Evolutionary conservation across 2,797 vertebrate species (phyloP).

Genomic region (Characodon lateralis): DNA sequence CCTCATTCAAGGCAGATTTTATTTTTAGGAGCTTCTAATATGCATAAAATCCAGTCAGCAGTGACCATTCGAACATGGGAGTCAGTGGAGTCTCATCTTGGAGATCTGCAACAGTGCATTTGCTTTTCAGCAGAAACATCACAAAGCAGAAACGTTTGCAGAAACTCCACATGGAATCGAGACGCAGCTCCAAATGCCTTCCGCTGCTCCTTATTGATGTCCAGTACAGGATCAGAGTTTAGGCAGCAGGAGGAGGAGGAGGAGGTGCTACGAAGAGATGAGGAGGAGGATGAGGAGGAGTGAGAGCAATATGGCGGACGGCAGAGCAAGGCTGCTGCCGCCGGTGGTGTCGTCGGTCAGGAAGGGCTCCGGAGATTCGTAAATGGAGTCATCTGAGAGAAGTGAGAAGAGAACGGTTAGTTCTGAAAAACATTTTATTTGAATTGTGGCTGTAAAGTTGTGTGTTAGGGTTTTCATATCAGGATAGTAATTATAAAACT

Average conservation of each 20-base stretch:
- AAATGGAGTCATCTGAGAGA: slow-evolving; percentile 68
- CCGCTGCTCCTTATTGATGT: slow-evolving; percentile 32
- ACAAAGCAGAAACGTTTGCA: slow-evolving; percentile 9
- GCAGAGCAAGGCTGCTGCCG: slow-evolving; percentile 41
- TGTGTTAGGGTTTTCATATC: background rate
- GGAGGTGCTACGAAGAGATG: slow-evolving; percentile 52
- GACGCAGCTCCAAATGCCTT: slow-evolving; percentile 19
- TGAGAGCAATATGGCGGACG: slow-evolving; percentile 42
- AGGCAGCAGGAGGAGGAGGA: slow-evolving; percentile 8
- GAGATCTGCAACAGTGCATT: background rate
- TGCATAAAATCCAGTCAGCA: background rate
- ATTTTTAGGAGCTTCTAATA: background rate
- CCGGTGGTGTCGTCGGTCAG: slow-evolving; percentile 71
- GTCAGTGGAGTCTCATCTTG: slow-evolving; percentile 9
- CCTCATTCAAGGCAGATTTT: background rate
- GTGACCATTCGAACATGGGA: background rate
- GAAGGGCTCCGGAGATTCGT: slow-evolving; percentile 75
- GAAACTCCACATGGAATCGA: slow-evolving; percentile 5
- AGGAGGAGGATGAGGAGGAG: slow-evolving; percentile 54
- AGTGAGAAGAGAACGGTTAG: background rate
- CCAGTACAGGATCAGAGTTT: slow-evolving; percentile 29
- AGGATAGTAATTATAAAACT: background rate
- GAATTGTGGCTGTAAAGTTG: no score
- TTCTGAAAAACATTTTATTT: background rate
- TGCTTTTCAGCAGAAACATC: slow-evolving; percentile 9